Evolutionary conservation across 1,140 invertebrate species (phyloP), one percentile per base, ranked within the genome.

Genomic region (Megalopta genalis): DNA sequence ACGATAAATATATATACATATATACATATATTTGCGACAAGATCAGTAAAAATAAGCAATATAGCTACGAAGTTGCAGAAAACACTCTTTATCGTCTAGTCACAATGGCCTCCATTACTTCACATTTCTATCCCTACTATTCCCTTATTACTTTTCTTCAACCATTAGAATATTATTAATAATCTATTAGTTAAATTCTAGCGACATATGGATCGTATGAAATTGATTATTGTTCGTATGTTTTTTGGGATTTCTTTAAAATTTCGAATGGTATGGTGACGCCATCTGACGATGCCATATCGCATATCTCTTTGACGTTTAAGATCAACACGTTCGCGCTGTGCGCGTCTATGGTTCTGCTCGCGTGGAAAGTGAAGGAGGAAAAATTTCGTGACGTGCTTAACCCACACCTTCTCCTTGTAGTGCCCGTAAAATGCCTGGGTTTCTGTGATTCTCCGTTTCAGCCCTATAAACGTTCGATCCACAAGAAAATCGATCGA

Each of bases 371-470:
- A 87, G 86, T 83, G 49, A 79, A 66, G 39, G 77, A 72, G 62
- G 42, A 69, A 80, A 86, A 83, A 83, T 79, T 84, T 70, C 52
- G 86, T 87, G 86, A 87, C 86, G 86, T 87, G 75, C 83, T 83
- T 80, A 83, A 80, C 75, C 76, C 81, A 77, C 71, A 68, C 80
- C 37, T 69, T 72, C n/a, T 64, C 46, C 25, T 70, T 16, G 18
- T 66, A 70, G n/a, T 71, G 39, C 60, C 18, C 27, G 42, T 60
- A 71, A 84, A 82, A 86, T 87, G 85, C 74, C 63, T 66, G 66
- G 18, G 59, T 81, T 75, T 60, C 46, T 64, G 49, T 82, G 54
- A 86, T 54, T 76, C 62, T 70, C 27, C 7, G 0, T 21, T 42
- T 46, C 25, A 7, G 21, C 12, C 14, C 23, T 7, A 14, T 32